phyloP scores from a whole-genome alignment of 2,113 vertebrate genomes.

The Dipodomys merriami region DNA sequence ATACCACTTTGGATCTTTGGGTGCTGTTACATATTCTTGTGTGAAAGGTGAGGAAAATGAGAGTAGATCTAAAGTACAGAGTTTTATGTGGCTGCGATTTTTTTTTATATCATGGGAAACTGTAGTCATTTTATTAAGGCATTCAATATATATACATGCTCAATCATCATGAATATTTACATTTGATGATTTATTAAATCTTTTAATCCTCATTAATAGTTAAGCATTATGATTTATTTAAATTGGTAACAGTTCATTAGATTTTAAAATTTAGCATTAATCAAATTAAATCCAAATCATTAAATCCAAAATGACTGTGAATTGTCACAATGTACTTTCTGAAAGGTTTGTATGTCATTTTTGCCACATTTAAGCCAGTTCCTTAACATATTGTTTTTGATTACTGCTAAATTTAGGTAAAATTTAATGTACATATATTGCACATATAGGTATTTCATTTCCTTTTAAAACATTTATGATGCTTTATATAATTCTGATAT shows the following conservation, averaged over 20 bases:
- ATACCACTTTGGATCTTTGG: not conserved
- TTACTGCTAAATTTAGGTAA: not conserved
- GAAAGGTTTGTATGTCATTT: not conserved
- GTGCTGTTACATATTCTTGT: not conserved
- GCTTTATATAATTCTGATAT: not conserved
- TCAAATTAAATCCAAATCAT: slow-evolving; percentile 66
- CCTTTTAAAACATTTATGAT: not conserved
- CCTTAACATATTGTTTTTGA: slow-evolving; percentile 7
- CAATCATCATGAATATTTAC: slow-evolving; percentile 60
- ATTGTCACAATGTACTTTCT: not conserved
- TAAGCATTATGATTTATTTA: slow-evolving; percentile 73
- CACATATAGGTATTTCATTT: not conserved
- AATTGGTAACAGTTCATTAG: slow-evolving; percentile 67
- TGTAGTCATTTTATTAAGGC: not conserved
- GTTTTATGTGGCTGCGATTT: not conserved
- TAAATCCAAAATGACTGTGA: slow-evolving; percentile 3
- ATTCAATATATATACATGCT: slow-evolving; percentile 44
- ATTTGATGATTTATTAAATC: slow-evolving; percentile 69
- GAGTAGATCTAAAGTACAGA: too few species aligned
- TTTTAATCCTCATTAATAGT: slow-evolving; percentile 63
- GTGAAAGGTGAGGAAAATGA: not conserved
- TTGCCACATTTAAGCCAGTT: not conserved
- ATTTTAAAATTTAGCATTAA: slow-evolving; percentile 72
- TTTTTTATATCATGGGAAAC: slow-evolving; percentile 43
- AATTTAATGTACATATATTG: not conserved